These are phyloP conservation scores for Hermaeophaga mercurialis DNA, from an alignment of 2,888 invertebrate species.

Conservation along the genomic window DNA sequence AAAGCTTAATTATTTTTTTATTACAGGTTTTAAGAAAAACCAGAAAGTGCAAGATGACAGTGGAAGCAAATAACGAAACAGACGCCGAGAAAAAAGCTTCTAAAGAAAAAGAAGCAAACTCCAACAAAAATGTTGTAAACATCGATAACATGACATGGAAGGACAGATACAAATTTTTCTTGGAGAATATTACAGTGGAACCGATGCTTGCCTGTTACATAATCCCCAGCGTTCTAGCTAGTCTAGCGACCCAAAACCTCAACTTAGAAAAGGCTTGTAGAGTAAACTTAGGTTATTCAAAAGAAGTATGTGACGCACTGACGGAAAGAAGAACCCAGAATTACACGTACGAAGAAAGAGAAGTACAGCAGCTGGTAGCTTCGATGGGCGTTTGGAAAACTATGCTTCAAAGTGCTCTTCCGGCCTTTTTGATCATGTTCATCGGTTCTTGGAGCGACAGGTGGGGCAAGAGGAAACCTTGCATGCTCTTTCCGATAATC, in stretches of 20 bases:
- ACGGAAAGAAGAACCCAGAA: constrained; percentile 73
- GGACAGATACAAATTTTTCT: constrained; percentile 64
- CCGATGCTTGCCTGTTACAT: constrained; percentile 78
- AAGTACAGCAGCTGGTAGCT: constrained; percentile 76
- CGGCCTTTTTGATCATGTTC: constrained; percentile 81
- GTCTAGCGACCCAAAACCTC: constrained; percentile 81
- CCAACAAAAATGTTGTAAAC: constrained; percentile 26
- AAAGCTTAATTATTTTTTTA: constrained; percentile 10
- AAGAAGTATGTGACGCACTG: constrained; percentile 77
- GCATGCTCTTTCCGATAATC: constrained; percentile 80
- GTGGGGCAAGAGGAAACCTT: constrained; percentile 74
- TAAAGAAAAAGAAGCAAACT: constrained; percentile 33
- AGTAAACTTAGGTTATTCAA: constrained; percentile 76
- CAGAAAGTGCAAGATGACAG: constrained; percentile 39
- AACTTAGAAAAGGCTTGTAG: constrained; percentile 87
- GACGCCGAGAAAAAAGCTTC: constrained; percentile 26
- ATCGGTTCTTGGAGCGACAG: constrained; percentile 80
- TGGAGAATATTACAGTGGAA: constrained; percentile 73
- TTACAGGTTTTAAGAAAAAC: constrained; percentile 41
- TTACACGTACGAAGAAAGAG: constrained; percentile 66
- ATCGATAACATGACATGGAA: constrained; percentile 58
- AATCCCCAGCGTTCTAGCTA: constrained; percentile 67
- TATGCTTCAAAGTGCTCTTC: constrained; percentile 79
- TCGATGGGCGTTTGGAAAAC: constrained; percentile 87
- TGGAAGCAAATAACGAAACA: constrained; percentile 30